These are phyloP conservation scores for Mylabris phalerata DNA, from an alignment of 1,140 invertebrate species.

Conservation along the genomic window DNA sequence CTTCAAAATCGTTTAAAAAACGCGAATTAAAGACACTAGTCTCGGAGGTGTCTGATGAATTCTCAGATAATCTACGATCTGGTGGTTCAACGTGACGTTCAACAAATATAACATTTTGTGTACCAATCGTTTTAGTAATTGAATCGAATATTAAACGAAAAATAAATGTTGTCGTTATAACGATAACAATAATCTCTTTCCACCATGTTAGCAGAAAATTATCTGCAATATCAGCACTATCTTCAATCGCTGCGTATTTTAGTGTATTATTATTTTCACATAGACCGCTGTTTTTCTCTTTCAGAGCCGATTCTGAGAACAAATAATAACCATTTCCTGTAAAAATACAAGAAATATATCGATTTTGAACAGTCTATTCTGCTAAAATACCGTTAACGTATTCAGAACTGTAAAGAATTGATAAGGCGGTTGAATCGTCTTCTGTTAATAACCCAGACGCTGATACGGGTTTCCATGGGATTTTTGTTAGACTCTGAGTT, in stretches of 20 bases:
- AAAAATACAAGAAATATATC: constrained; percentile 20
- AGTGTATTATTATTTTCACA: constrained; percentile 36
- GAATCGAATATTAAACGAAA: constrained; percentile 50
- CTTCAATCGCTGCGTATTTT: background rate
- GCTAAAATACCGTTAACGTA: constrained; percentile 56
- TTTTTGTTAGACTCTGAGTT: constrained; percentile 42
- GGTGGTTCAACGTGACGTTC: constrained; percentile 41
- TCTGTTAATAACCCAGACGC: constrained; percentile 34
- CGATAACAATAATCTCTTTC: constrained; percentile 68
- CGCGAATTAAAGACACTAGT: constrained; percentile 53
- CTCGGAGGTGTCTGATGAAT: constrained; percentile 13
- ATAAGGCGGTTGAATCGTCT: constrained; percentile 49
- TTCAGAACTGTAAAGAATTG: constrained; percentile 61
- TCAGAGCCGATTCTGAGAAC: constrained; percentile 45
- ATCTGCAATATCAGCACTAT: constrained; percentile 40
- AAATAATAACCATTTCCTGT: constrained; percentile 60
- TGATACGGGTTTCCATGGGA: constrained; percentile 66
- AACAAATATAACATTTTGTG: constrained; percentile 42
- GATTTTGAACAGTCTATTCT: constrained; percentile 1
- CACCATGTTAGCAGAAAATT: constrained; percentile 77
- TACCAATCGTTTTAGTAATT: constrained; percentile 39
- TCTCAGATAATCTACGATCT: background rate
- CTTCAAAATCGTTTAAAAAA: constrained; percentile 82
- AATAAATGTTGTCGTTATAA: constrained; percentile 55
- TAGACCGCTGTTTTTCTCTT: constrained; percentile 28